Percentiles rank a stretch among this genome's conserved stretches.
Evolutionary conservation across 2,888 invertebrate species (phyloP).

Genomic region (Synergus laeviventris): DNA sequence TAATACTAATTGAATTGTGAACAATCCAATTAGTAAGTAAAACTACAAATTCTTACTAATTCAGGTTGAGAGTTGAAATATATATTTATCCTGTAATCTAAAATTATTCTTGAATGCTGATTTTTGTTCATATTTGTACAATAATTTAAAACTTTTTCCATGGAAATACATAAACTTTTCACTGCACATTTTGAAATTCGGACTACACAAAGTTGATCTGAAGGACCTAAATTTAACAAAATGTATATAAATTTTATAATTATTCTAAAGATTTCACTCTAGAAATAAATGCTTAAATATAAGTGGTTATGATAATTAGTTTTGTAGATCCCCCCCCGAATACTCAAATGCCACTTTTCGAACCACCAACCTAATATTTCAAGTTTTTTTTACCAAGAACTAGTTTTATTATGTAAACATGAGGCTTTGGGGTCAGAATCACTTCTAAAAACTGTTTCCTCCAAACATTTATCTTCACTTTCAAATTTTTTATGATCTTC

Average conservation of each 20-base stretch:
- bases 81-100: too few relatives aligned
- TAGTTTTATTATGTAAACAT: conserved; percentile 12
- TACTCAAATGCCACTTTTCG: not conserved
- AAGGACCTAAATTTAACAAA: too few relatives aligned
- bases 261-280: not conserved
- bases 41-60: too few relatives aligned
- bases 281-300: not conserved
- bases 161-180: too few relatives aligned
- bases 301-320: not conserved
- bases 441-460: not conserved
- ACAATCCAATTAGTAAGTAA: too few relatives aligned
- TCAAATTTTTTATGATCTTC: conserved; percentile 26
- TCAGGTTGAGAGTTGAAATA: too few relatives aligned
- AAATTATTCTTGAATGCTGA: too few relatives aligned
- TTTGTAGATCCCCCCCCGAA: not conserved
- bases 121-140: too few relatives aligned
- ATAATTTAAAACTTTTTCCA: too few relatives aligned
- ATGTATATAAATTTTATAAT: not conserved
- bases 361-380: not conserved
- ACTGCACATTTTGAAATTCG: too few relatives aligned
- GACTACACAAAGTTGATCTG: too few relatives aligned
- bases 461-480: conserved; percentile 20
- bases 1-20: too few relatives aligned
- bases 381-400: not conserved
- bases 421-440: not conserved